Evolutionary conservation across 2,113 vertebrate species (phyloP), one percentile per base, ranked within the genome.

Genomic region (Phrynosoma platyrhinos): DNA sequence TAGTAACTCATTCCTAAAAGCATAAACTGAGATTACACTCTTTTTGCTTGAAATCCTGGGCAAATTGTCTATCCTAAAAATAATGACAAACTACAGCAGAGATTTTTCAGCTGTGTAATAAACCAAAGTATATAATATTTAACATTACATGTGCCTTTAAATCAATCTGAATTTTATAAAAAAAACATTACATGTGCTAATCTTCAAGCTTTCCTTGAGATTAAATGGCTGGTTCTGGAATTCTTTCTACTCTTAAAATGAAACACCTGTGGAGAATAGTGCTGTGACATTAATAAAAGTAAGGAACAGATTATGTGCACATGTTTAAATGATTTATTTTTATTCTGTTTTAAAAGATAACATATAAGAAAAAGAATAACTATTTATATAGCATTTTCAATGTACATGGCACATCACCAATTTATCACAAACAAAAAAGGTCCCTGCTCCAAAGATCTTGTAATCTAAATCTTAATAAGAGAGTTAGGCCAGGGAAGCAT

Each of bases 1-100:
- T 58, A 76, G 53, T 75, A 84, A 84, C 42, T 85, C 72, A 84
- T 85, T 36, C 25, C 23, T 62, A 21, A 53, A 75, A 58, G 30
- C 69, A 30, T 14, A 36, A 84, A 58, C 25, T 82, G 81, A 83
- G 40, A 42, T 74, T 40, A 40, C 52, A 42, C 21, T 42, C 32
- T 47, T 9, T 47, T 77, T 85, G 7, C 25, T 58, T 32, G 71
- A 83, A 14, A 9, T 27, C 52, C 9, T 53, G 47, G 30, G 16
- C 1, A 32, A 72, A 72, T 32, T 55, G 32, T 20, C 10, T 30
- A 85, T 16, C 36, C 53, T 42, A 18, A 74, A 76, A 58, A 58
- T 21, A 21, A 75, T 13, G 52, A 53, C 36, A 64, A 76, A 64
- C 25, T 40, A 62, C 32, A 30, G 27, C 23, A 27, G 13, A 21